Base-by-base conservation (phyloP, 2,113 vertebrate species). In the Hypomesus transpacificus region DNA sequence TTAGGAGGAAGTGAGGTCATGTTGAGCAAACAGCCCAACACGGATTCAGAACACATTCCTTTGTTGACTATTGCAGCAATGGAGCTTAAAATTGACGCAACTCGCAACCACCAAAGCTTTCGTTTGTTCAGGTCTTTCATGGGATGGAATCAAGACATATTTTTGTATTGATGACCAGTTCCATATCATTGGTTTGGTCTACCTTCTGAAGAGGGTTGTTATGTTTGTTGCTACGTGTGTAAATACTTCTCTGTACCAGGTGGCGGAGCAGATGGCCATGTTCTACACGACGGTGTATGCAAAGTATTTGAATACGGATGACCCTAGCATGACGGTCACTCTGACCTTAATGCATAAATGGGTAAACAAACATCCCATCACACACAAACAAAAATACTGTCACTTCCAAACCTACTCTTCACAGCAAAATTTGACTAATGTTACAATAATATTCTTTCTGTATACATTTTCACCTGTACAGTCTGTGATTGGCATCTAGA, bases 261-360 rank as follows among this genome's bases (percentile, higher is more conserved):
- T 89, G 34, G 83, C 71, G 14, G 0, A 0, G 0, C 3, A 0
- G 0, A 0, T 82, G 0, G 60, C 0, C 0, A 70, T 85, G 68
- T 84, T 90, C 75, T 90, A 90, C 68, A 0, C 0, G 0, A 82
- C 31, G 64, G 3, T 90, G 26, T 90, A 90, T 0, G 0, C 1
- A 3, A 34, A 86, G 67, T 89, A 81, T 20, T 1, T 46, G 14
- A 0, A 0, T 0, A 68, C 0, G 1, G 2, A 1, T 8, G 86
- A 90, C 56, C 64, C 77, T 2, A 66, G 71, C 64, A 50, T 87
- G 3, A 75, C 56, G 0, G 9, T 71, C 62, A 83, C 71, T 0
- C 85, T 90, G 53, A 46, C 28, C 0, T 79, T 87, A 75, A 50
- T 89, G 75, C 87, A 90, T 31, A 69, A 72, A 0, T 9, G 21